A percentile compares a stretch with the other conserved stretches of the same genome.
These are phyloP conservation scores for Bursaphelenchus okinawaensis DNA, from an alignment of 2,888 invertebrate species.

Conservation along the genomic window DNA sequence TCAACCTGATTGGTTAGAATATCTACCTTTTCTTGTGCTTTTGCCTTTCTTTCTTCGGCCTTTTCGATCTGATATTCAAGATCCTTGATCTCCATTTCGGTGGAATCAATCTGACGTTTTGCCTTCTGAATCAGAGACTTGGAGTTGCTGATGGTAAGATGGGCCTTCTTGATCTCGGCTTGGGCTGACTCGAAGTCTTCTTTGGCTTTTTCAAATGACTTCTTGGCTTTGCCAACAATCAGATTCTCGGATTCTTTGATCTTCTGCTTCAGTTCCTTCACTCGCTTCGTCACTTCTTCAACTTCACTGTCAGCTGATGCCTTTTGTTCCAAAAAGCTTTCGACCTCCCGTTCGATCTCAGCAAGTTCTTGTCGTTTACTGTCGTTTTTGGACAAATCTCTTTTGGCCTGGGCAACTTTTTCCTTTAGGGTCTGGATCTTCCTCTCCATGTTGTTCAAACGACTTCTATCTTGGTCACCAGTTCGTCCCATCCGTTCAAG, in stretches of 20 bases:
- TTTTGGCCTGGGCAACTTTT: background rate
- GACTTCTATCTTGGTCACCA: background rate
- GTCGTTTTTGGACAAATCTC: background rate
- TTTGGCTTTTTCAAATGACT: slow-evolving; percentile 5
- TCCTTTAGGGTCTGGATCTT: background rate
- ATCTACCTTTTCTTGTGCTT: slow-evolving; percentile 58
- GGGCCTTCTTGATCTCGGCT: background rate
- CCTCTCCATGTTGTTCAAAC: background rate
- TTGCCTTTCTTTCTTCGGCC: slow-evolving; percentile 7
- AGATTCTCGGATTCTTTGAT: slow-evolving; percentile 14
- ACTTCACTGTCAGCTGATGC: slow-evolving; percentile 22
- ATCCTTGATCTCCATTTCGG: slow-evolving; percentile 5
- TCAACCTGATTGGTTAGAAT: slow-evolving; percentile 60
- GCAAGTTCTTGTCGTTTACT: background rate
- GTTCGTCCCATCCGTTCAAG: background rate
- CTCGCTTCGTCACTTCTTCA: slow-evolving; percentile 56
- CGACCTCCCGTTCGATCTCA: background rate
- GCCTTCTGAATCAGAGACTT: background rate
- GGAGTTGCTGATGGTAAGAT: background rate
- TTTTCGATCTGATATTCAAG: background rate
- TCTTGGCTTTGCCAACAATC: slow-evolving; percentile 13
- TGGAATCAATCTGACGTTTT: background rate
- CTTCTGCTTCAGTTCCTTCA: slow-evolving; percentile 35
- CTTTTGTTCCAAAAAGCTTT: background rate
- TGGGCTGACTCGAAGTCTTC: slow-evolving; percentile 14